Conservation (phyloP, 2,888 invertebrate species). For the Agrotis segetum region DNA sequence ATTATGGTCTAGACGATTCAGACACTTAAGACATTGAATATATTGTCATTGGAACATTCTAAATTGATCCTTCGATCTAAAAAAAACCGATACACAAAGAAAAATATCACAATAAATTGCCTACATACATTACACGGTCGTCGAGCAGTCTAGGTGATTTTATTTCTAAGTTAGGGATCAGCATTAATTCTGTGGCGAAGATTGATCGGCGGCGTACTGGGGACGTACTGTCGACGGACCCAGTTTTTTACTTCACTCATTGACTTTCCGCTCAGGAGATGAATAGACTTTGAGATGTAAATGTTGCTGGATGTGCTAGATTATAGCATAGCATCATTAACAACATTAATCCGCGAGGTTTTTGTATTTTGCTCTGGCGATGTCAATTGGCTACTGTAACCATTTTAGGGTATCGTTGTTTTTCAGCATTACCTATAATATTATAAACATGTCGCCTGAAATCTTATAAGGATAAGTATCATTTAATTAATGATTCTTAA, state of each 20-base stretch:
- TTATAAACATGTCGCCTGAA: too few species aligned
- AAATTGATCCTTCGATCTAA: slow-evolving; percentile 1
- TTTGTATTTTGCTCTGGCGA: too few species aligned
- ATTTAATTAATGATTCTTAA: too few species aligned
- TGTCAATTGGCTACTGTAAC: too few species aligned
- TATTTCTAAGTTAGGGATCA: slow-evolving; percentile 57
- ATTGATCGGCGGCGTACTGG: slow-evolving; percentile 54
- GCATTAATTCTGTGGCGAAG: slow-evolving; percentile 59
- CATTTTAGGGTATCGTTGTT: too few species aligned
- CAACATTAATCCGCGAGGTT: too few species aligned
- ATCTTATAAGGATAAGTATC: too few species aligned
- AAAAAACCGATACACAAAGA: slow-evolving; percentile 5
- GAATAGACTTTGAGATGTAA: slow-evolving; percentile 43
- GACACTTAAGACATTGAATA: too few species aligned
- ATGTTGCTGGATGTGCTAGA: slow-evolving; percentile 27
- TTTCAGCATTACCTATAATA: too few species aligned
- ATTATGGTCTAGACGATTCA: too few species aligned
- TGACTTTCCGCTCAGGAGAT: slow-evolving; percentile 66
- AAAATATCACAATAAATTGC: slow-evolving; percentile 33
- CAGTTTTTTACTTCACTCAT: slow-evolving; percentile 65
- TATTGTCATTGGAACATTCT: background rate
- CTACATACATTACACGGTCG: slow-evolving; percentile 41
- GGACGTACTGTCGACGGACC: slow-evolving; percentile 34
- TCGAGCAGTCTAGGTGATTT: slow-evolving; percentile 51
- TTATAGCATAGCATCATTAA: background rate